Evolutionary conservation across 2,888 invertebrate genomes (phyloP), one percentile per base, ranked within the genome.

Genomic region (Drosophila trichaetosa): DNA sequence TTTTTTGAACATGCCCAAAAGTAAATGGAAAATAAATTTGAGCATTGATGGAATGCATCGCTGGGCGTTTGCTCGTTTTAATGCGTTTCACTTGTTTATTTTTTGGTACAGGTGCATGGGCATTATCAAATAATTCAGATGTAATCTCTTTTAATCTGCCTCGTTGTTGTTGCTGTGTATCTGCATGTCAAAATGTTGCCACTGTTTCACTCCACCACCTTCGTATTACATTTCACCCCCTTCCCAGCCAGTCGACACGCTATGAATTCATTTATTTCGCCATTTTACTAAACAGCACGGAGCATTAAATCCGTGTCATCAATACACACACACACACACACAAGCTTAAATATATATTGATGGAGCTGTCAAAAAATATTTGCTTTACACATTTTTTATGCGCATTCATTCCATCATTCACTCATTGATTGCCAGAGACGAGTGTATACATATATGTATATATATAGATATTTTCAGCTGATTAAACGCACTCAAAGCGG

Each of bases 81-180:
- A 29, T 29, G 51, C 51, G 10, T 40, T 54, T 31, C 29, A 34
- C 24, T 16, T 27, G 10, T 11, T 29, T 24, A 4, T 65, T 34
- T 33, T 38, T 49, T 58, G 29, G 10, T 46, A 10, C 49, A 40
- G 40, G 48, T 66, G n/a, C 38, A 49, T 42, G 56, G 65, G 69
- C 69, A 86, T 88, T 88, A 87, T 90, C 87, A 90, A 88, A 90
- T 87, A 90, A 87, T 90, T 88, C 89, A 79, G 66, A 67, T 78
- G 87, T 87, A 87, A 87, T 86, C 87, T 69, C 60, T 68, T 90
- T 90, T 88, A 87, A 87, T 77, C 89, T 71, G 70, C 33, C 33
- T 33, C 33, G 33, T 4, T 33, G 31, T 10, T 33, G 4, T 11
- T 33, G 40, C 36, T 52, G 42, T 33, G 54, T 59, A 52, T 38